A percentile compares a stretch with the other conserved stretches of the same genome.
Evolutionary conservation across 2,113 vertebrate species (phyloP).

Genomic region (Heterotis niloticus): DNA sequence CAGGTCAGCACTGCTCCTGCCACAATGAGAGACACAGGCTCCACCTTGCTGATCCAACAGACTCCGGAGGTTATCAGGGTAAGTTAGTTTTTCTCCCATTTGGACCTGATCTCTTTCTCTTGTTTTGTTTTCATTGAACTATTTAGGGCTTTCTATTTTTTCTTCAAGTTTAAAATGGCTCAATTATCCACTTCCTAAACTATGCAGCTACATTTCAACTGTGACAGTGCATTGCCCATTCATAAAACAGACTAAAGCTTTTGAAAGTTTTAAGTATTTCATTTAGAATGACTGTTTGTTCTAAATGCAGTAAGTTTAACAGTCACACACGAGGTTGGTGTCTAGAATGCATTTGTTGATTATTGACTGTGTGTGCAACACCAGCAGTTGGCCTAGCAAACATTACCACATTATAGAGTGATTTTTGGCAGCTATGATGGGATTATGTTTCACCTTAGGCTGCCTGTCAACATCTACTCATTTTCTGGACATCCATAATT

Average conservation of each 20-base stretch:
- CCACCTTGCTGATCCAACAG: slow-evolving; percentile 85
- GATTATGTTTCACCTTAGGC: slow-evolving; percentile 15
- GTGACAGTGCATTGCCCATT: not conserved
- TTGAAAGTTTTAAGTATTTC: not conserved
- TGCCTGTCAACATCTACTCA: slow-evolving; percentile 17
- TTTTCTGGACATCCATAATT: slow-evolving; percentile 27
- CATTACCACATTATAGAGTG: slow-evolving; percentile 25
- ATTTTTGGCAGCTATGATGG: slow-evolving; percentile 13
- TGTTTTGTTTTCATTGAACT: no score
- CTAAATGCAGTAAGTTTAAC: not conserved
- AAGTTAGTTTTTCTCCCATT: slow-evolving; percentile 48
- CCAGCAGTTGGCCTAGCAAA: slow-evolving; percentile 9
- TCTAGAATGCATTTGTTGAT: not conserved
- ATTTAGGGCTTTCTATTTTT: not conserved
- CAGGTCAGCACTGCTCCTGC: slow-evolving; percentile 37
- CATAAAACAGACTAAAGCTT: not conserved
- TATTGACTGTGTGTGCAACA: not conserved
- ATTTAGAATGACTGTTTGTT: not conserved
- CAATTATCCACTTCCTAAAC: not conserved
- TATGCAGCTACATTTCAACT: not conserved
- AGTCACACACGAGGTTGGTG: not conserved
- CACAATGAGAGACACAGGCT: slow-evolving; percentile 63
- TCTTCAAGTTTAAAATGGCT: not conserved
- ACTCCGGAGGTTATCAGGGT: slow-evolving; percentile 89
- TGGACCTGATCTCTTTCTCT: not conserved